Evolutionary conservation across 2,797 vertebrate genomes (phyloP).

Genomic region (Aselliscus stoliczkanus): DNA sequence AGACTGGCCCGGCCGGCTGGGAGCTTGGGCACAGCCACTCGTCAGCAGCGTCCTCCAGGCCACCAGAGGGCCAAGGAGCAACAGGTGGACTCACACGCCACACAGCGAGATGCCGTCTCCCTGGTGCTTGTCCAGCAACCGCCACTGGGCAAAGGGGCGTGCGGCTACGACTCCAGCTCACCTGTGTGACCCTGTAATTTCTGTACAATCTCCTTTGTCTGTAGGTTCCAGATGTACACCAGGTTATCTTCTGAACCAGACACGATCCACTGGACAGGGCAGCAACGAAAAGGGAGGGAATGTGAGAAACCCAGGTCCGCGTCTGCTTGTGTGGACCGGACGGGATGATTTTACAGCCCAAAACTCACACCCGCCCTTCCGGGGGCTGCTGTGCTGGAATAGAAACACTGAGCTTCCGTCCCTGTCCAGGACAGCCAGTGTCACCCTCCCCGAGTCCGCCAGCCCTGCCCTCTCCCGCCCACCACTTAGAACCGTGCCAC

Average conservation of each 20-base stretch:
- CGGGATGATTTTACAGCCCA: not conserved
- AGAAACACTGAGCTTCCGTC: not conserved
- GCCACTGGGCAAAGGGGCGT: accelerated
- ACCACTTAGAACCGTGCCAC: not conserved
- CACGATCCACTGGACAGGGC: conserved; percentile 92
- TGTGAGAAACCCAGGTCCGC: not conserved
- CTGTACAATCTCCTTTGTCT: conserved; percentile 99
- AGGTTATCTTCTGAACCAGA: conserved; percentile 99
- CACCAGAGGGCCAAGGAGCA: accelerated
- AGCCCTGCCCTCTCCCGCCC: not conserved
- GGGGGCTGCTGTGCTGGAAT: not conserved
- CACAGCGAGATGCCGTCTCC: accelerated
- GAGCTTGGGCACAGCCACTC: not conserved
- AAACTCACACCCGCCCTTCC: not conserved
- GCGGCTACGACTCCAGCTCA: conserved; percentile 57
- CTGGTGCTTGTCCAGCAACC: not conserved
- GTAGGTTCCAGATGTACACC: conserved; percentile 99
- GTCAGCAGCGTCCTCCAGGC: not conserved
- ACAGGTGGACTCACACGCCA: accelerated
- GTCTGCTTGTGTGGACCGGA: accelerated
- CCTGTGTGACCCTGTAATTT: conserved; percentile 99
- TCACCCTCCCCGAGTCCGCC: not conserved
- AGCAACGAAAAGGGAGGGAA: not conserved
- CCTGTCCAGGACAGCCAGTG: accelerated
- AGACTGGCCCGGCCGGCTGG: not conserved